Evolutionary conservation across 2,113 vertebrate species (phyloP), one percentile per base, ranked within the genome.

Genomic region (Sinocyclocheilus anophthalmus): DNA sequence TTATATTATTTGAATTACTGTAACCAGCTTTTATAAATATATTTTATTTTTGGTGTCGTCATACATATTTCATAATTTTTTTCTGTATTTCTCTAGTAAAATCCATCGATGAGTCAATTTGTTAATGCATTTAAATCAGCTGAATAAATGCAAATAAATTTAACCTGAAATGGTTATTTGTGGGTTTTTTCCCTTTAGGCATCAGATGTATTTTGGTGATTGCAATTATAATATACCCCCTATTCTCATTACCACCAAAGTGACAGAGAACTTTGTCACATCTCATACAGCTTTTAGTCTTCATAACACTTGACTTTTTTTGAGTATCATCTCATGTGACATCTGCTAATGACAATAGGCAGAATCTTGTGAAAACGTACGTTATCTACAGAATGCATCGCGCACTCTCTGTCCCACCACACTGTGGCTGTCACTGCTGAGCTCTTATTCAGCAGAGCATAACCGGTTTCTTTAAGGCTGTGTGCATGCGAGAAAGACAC

Each of bases 371-470:
- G 57, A 80, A 59, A 45, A 26, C 16, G 20, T 76, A 20, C 18
- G 67, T 75, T 67, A 65, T 85, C 69, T 79, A 48, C 45, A 76
- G 78, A n/a, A 18, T 26, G 39, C 63, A 86, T 86, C 45, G 53
- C 42, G 26, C 50, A 69, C 9, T 22, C 33, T 80, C 65, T 65
- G 14, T 33, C 61, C 57, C 72, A 61, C 24, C 20, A 81, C 39
- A 80, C 59, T 59, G 42, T 73, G 59, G 61, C 77, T 2, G 61
- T 70, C 61, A 45, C 84, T 11, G 13, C 78, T 37, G 14, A 26
- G 73, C 48, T 59, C 55, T 82, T 63, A 72, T 78, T 84, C 14
- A 50, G 5, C 18, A 55, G 3, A 79, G 30, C 26, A 80, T 55
- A 75, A 85, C 69, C 53, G 6, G 79, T 50, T 55, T 61, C 33